A percentile compares a stretch with the other conserved stretches of the same genome.
phyloP scores from a whole-genome alignment of 1,140 invertebrate species.

The Dinoponera quadriceps region DNA sequence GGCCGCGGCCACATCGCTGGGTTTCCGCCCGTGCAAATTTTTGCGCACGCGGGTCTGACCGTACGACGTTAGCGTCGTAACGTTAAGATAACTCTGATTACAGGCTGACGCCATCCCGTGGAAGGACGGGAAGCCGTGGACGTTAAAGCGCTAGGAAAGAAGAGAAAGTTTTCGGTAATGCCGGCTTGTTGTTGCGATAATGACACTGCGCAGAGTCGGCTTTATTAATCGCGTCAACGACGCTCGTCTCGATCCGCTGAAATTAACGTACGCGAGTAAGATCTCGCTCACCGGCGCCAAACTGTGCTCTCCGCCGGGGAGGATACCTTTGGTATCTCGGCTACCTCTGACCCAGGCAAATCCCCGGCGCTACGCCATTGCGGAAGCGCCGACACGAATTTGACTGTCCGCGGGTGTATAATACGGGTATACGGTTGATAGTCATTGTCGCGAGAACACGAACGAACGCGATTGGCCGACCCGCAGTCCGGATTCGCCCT shows the following conservation, averaged over 20 bases:
- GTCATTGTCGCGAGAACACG: conserved; percentile 73
- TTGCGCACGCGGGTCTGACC: not conserved
- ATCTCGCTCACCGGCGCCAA: too few relatives aligned
- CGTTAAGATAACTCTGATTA: conserved; percentile 4
- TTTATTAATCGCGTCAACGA: too few relatives aligned
- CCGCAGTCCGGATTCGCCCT: conserved; percentile 78
- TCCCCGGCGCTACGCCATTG: conserved; percentile 25
- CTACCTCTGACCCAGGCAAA: not conserved
- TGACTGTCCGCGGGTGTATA: conserved; percentile 62
- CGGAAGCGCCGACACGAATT: conserved; percentile 45
- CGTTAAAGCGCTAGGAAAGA: not conserved
- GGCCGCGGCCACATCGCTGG: not conserved
- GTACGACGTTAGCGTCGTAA: not conserved
- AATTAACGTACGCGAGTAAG: too few relatives aligned
- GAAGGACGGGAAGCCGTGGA: not conserved
- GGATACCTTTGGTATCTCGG: not conserved
- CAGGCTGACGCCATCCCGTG: not conserved
- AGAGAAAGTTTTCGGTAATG: conserved; percentile 48
- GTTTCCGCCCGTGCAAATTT: conserved; percentile 30
- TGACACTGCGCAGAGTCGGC: too few relatives aligned
- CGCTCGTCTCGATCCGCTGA: too few relatives aligned
- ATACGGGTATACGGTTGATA: conserved; percentile 69
- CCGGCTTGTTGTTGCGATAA: too few relatives aligned
- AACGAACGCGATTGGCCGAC: conserved; percentile 76
- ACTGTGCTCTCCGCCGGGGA: too few relatives aligned